Evolutionary conservation across 2,888 invertebrate genomes (phyloP).

Genomic region (Pseudolycoriella hygida): DNA sequence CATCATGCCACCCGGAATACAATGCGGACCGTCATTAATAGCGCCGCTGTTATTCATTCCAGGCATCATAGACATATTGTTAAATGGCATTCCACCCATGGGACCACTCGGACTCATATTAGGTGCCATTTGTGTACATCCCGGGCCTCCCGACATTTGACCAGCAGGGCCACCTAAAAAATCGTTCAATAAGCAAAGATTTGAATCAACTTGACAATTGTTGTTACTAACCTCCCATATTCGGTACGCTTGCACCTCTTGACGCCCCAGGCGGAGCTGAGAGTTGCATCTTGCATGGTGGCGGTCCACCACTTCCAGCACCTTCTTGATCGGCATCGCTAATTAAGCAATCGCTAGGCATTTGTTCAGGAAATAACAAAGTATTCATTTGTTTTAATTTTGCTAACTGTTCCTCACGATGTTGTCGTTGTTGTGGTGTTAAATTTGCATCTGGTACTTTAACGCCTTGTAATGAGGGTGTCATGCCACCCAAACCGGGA

Average conservation of each 20-base stretch:
- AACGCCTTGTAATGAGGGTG: conserved; percentile 51
- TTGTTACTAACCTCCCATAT: background rate
- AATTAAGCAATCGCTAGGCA: conserved; percentile 9
- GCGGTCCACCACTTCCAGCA: conserved; percentile 4
- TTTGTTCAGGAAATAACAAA: conserved; percentile 72
- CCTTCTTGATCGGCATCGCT: conserved; percentile 7
- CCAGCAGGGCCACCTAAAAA: too few species aligned
- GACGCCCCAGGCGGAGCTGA: conserved; percentile 1
- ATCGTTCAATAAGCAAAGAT: too few species aligned
- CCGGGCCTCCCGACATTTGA: background rate
- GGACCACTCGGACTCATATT: background rate
- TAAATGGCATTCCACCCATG: background rate
- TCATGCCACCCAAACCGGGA: conserved; percentile 33
- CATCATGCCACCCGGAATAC: background rate
- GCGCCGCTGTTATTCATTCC: background rate
- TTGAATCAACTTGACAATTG: too few species aligned
- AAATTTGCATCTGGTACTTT: conserved; percentile 92
- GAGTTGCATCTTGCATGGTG: background rate
- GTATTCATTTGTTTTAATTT: conserved; percentile 81
- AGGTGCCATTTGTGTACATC: background rate
- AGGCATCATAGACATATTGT: conserved; percentile 2
- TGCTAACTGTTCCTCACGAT: conserved; percentile 83
- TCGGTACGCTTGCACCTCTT: background rate
- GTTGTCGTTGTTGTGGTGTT: conserved; percentile 88
- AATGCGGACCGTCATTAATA: background rate